These are phyloP conservation scores for Slavum lentiscoides DNA, from an alignment of 2,888 invertebrate genomes.

Conservation along the genomic window DNA sequence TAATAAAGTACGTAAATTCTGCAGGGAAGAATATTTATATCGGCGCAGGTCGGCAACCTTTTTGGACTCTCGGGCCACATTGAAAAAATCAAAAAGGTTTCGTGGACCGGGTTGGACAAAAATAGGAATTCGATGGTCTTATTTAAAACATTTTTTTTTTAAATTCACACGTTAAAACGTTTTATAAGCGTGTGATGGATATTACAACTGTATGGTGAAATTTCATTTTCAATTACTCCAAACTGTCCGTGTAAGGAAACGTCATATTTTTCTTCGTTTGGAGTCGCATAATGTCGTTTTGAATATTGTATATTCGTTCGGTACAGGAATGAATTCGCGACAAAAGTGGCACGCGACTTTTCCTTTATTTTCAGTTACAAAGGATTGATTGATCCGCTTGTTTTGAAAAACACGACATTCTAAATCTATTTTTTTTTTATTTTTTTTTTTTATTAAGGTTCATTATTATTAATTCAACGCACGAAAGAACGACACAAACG, in stretches of 20 bases:
- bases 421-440: slow-evolving; percentile 9
- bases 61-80: too few species aligned
- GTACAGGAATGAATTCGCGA: slow-evolving; percentile 14
- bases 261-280: slow-evolving; percentile 17
- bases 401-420: slow-evolving; percentile 26
- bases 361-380: slow-evolving; percentile 6
- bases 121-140: too few species aligned
- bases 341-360: slow-evolving; percentile 19
- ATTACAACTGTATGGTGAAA: too few species aligned
- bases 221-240: slow-evolving; percentile 7
- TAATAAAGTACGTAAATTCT: too few species aligned
- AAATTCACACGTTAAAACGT: too few species aligned
- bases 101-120: too few species aligned
- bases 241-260: not conserved
- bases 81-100: too few species aligned
- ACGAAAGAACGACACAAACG: too few species aligned
- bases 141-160: too few species aligned
- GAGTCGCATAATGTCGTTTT: slow-evolving; percentile 7
- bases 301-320: slow-evolving; percentile 25
- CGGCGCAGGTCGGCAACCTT: too few species aligned
- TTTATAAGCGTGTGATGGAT: too few species aligned
- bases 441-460: slow-evolving; percentile 17
- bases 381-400: slow-evolving; percentile 31
- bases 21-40: too few species aligned
- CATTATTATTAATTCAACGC: slow-evolving; percentile 11